phyloP scores from a whole-genome alignment of 2,888 invertebrate species.

The Zhuqinia jingwanae region DNA sequence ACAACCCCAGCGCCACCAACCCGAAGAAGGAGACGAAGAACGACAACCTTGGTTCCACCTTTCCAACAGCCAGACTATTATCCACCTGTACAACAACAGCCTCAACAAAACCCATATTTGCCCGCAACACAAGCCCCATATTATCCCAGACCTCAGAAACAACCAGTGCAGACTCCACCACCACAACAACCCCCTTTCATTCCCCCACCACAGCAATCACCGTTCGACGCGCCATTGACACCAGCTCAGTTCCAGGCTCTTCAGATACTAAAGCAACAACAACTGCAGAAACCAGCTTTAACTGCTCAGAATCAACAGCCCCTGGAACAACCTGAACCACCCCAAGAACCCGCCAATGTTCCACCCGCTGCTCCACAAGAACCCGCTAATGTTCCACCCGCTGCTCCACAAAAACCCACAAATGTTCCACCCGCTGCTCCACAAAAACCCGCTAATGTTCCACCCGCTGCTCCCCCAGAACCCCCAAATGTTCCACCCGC shows the following conservation, averaged over 20 bases:
- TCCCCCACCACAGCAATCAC: neutral
- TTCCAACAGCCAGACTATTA: too few species aligned
- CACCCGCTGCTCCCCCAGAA: neutral
- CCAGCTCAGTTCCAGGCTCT: constrained; percentile 36
- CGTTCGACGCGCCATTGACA: neutral
- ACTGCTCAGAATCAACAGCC: too few species aligned
- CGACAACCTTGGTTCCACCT: neutral
- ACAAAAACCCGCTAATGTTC: neutral
- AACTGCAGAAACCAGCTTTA: too few species aligned
- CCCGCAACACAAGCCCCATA: constrained; percentile 32
- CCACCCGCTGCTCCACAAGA: neutral
- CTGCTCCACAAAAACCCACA: neutral
- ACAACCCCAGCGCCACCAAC: constrained; percentile 5
- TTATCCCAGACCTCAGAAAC: constrained; percentile 3
- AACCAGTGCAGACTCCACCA: constrained; percentile 24
- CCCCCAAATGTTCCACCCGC: too few species aligned
- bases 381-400: neutral
- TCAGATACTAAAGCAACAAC: constrained; percentile 10
- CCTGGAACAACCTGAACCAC: too few species aligned
- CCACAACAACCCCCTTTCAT: neutral
- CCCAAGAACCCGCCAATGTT: neutral
- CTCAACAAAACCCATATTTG: neutral
- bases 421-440: neutral
- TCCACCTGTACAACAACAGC: neutral
- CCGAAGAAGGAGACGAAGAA: constrained; percentile 1